Percentiles rank a stretch among this genome's conserved stretches.
Evolutionary conservation across 2,113 vertebrate species (phyloP).

Genomic region (Centropus unirufus): DNA sequence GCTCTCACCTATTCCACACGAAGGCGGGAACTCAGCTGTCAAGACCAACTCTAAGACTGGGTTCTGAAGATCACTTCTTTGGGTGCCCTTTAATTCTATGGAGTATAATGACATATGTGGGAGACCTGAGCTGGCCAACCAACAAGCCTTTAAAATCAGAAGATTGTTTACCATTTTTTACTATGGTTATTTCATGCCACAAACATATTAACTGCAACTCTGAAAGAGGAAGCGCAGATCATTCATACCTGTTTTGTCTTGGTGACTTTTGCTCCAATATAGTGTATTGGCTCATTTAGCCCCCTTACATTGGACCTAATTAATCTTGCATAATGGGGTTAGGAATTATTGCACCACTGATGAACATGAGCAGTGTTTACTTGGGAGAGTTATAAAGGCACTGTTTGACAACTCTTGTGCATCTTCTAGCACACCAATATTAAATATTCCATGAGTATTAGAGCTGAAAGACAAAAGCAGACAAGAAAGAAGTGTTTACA

Average conservation of each 20-base stretch:
- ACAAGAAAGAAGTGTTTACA: not conserved
- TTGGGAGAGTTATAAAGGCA: not conserved
- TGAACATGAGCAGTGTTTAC: not conserved
- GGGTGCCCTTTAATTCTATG: conserved; percentile 65
- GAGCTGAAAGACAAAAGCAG: conserved; percentile 66
- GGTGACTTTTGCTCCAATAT: conserved; percentile 42
- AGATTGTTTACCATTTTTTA: not conserved
- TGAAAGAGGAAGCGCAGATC: not conserved
- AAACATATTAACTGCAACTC: not conserved
- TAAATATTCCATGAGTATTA: conserved; percentile 64
- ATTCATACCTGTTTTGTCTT: conserved; percentile 42
- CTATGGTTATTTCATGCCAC: not conserved
- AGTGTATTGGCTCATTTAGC: conserved; percentile 67
- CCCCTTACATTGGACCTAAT: conserved; percentile 69
- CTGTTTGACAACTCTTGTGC: not conserved
- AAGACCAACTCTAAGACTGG: not conserved
- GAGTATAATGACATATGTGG: not conserved
- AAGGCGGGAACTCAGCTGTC: conserved; percentile 33
- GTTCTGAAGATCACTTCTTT: conserved; percentile 65
- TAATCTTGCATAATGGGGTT: conserved; percentile 63
- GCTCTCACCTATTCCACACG: conserved; percentile 70
- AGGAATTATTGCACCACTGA: conserved; percentile 41
- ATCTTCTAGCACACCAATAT: conserved; percentile 30
- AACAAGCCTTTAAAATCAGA: conserved; percentile 50
- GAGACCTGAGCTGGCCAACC: conserved; percentile 56